Evolutionary conservation across 2,888 invertebrate genomes (phyloP), one percentile per base, ranked within the genome.

Genomic region (Hyposoter dolosus): DNA sequence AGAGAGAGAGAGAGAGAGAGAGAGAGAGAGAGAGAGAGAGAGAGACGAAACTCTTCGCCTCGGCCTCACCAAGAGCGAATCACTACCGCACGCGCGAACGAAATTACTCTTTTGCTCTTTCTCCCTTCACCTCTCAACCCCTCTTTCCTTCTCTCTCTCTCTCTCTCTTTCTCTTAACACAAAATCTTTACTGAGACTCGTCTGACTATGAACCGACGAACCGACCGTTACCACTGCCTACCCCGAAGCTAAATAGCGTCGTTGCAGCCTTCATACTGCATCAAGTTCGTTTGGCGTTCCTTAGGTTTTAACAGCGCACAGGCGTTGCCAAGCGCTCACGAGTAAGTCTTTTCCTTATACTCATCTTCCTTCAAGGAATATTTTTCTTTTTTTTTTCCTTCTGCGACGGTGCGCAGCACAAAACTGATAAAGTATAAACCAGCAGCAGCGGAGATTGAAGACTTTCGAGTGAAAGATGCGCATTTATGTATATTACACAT

Each of bases 361-460:
- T 40, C 60, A 43, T 45, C 28, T 45, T 45, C 60, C 17, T 28
- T 32, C 47, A 10, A 15, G n/a, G 19, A 7, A n/a, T 19, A 35
- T 40, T n/a, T 40, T 0, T 56, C 23, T 12, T n/a, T 56, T 43
- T 75, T n/a, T 75, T 40, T 10, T 35, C n/a, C 47, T 74, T 78
- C 63, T 69, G 50, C 78, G 12, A 72, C 35, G 75, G 63, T 63
- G 71, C 77, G 32, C 69, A 68, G 63, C 63, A 65, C 35, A 72
- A 72, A 60, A 68, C 72, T 77, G 76, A 77, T 83, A 83, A 81
- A 75, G 72, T 68, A 80, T 60, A 80, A 80, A 69, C 76, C 76
- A 77, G 76, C 76, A 79, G 69, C 63, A 23, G 32, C 68, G 72
- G 76, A 80, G 79, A 85, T 85, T 85, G 82, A 83, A 82, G 82